Percentiles rank a stretch among this genome's conserved stretches.
phyloP scores from a whole-genome alignment of 1,140 invertebrate genomes.

The Hesperophylax magnus region DNA sequence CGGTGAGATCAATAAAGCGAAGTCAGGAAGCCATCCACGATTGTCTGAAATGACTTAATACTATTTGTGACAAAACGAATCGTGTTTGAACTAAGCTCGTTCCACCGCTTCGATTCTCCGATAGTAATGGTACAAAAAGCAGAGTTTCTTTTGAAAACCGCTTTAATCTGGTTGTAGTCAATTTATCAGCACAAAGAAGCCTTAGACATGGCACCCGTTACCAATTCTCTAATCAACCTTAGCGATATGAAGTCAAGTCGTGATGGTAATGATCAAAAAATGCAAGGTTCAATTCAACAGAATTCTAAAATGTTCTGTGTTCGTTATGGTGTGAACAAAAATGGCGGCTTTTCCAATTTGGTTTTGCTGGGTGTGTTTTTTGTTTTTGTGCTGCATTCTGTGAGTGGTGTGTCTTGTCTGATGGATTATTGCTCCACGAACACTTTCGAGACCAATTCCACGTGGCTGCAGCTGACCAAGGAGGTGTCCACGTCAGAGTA shows the following conservation, averaged over 20 bases:
- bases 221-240: neutral
- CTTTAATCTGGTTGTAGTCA: neutral
- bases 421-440: conserved; percentile 67
- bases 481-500: conserved; percentile 77
- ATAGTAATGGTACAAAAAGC: neutral
- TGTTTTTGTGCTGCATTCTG: neutral
- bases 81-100: neutral
- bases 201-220: neutral
- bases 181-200: neutral
- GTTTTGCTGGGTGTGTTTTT: neutral
- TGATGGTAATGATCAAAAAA: neutral
- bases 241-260: neutral
- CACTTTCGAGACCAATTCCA: conserved; percentile 65
- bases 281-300: neutral
- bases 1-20: neutral
- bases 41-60: neutral
- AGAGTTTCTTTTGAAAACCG: neutral
- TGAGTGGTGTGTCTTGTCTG: conserved; percentile 49
- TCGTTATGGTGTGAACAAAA: neutral
- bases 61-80: neutral
- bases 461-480: conserved; percentile 78
- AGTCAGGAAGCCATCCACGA: neutral
- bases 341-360: conserved; percentile 12
- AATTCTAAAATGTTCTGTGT: neutral
- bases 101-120: neutral